Percentiles rank a stretch among this genome's conserved stretches.
phyloP scores from a whole-genome alignment of 1,140 invertebrate genomes.

The Drosophila albomicans region DNA sequence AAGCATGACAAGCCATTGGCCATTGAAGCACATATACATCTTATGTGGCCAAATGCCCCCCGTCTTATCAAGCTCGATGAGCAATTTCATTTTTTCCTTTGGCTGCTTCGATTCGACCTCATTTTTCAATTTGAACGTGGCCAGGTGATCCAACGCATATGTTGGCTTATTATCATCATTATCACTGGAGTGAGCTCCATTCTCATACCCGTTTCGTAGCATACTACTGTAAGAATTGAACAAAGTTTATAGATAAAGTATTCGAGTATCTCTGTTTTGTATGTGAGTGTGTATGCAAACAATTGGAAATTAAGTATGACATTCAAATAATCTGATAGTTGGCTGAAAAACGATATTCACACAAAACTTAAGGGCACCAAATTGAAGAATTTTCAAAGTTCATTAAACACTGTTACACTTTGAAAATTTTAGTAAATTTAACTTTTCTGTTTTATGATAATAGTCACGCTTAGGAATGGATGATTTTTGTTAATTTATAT shows the following conservation, averaged over 20 bases:
- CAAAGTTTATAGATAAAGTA: slow-evolving; percentile 12
- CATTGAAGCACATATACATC: slow-evolving; percentile 81
- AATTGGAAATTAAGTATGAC: not conserved
- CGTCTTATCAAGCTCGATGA: slow-evolving; percentile 75
- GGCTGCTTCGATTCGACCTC: slow-evolving; percentile 71
- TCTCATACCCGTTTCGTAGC: slow-evolving; percentile 75
- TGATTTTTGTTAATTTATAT: too few relatives aligned
- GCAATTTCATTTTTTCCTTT: slow-evolving; percentile 78
- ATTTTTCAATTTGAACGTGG: slow-evolving; percentile 78
- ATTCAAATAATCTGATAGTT: not conserved
- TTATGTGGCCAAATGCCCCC: slow-evolving; percentile 80
- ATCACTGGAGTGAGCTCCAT: slow-evolving; percentile 52
- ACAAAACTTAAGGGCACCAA: not conserved
- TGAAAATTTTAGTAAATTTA: too few relatives aligned
- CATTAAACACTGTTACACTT: too few relatives aligned
- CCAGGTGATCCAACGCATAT: slow-evolving; percentile 78
- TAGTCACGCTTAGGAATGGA: too few relatives aligned
- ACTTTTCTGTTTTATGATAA: too few relatives aligned
- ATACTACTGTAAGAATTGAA: slow-evolving; percentile 47
- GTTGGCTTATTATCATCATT: slow-evolving; percentile 73
- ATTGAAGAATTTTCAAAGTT: too few relatives aligned
- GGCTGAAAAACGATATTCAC: not conserved
- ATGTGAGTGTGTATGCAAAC: slow-evolving; percentile 4
- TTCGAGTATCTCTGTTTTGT: not conserved
- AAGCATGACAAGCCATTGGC: slow-evolving; percentile 81